These are phyloP conservation scores for Sinella curviseta DNA, from an alignment of 1,140 invertebrate genomes.

Conservation along the genomic window DNA sequence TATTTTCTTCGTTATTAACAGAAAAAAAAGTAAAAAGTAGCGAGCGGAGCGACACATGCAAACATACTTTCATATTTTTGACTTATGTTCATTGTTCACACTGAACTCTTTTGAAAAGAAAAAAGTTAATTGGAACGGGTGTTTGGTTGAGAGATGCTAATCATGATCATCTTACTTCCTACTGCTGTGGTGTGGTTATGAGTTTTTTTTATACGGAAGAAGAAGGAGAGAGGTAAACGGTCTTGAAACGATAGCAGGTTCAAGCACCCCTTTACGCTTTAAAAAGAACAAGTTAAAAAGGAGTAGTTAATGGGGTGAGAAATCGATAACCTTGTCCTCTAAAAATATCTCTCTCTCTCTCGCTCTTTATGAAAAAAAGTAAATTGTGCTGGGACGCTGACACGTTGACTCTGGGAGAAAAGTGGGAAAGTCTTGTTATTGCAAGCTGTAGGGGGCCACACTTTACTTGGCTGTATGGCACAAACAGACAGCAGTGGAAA, in stretches of 20 bases:
- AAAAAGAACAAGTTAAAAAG: neutral
- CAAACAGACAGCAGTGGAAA: neutral
- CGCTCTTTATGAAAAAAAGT: neutral
- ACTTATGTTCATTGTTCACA: no score
- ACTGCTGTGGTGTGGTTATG: neutral
- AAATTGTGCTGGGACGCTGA: neutral
- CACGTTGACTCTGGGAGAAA: neutral
- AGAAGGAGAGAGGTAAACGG: no score
- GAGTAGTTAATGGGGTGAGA: slow-evolving; percentile 12
- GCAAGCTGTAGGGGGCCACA: neutral
- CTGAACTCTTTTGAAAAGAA: no score
- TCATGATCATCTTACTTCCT: neutral
- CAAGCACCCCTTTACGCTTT: no score
- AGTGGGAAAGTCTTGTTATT: neutral
- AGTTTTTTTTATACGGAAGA: no score
- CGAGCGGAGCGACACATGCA: no score
- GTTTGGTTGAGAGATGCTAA: slow-evolving; percentile 13
- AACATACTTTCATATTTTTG: no score
- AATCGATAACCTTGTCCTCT: slow-evolving; percentile 4
- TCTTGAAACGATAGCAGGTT: no score
- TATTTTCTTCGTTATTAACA: no score
- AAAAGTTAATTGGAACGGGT: no score
- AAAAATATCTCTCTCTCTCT: neutral
- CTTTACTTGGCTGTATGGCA: neutral
- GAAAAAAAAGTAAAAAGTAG: no score